Base-by-base conservation (phyloP, 2,797 vertebrate genomes). In the Scyliorhinus canicula region DNA sequence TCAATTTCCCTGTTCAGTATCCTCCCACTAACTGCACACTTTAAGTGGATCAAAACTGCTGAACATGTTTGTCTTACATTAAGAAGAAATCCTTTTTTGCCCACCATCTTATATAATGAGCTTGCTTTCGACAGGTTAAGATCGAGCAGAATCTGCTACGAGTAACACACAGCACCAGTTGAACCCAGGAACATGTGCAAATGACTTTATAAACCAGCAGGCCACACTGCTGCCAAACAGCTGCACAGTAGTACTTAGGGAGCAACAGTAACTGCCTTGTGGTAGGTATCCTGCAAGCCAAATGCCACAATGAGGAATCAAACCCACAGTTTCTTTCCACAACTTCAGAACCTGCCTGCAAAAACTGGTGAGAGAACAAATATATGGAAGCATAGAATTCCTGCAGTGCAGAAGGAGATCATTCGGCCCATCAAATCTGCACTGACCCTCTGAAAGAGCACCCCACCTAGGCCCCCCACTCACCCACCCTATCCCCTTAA, bases 181-280 rank as follows among this genome's bases (percentile, higher is more conserved):
- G 57, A 63, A 44, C 57, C 57, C 24, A 91, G 24, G 28, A 91
- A 24, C n/a, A 44, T 44, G 60, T 8, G 24, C 88, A 44, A 24
- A 26, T 16, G 24, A 40, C 2, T 91, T 60, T 63, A 44, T 44
- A 44, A 91, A n/a, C n/a, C 88, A 91, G n/a, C 40, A 63, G 35
- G 65, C 7, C 88, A 65, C 57, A 65, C n/a, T 44, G 88, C 88
- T 91, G 60, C 60, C 60, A 65, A 65, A 65, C 85, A 88, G 55
- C 55, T 88, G 85, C 31, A 21, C 52, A 57, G n/a, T 65, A 44
- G 24, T 40, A 65, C 60, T 91, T 63, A 40, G 35, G 1, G 26
- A 63, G 21, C 88, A 65, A 44, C 88, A 91, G n/a, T 91, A 28
- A 65, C 88, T 44, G 88, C 19, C 88, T 91, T 91, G 88, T 63